Base-by-base conservation (phyloP, 2,113 vertebrate species). In the Anolis sagrei region DNA sequence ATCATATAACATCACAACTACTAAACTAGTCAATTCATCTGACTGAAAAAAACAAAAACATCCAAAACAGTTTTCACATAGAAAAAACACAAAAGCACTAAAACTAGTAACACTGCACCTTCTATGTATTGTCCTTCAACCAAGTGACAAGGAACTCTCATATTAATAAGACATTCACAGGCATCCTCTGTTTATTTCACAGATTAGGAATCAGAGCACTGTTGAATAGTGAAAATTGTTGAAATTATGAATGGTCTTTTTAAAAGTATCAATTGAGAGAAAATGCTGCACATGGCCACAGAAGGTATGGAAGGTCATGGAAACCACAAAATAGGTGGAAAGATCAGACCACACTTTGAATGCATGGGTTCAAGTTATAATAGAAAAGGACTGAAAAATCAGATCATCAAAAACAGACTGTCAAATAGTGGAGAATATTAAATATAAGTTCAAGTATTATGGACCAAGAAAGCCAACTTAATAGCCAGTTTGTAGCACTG, bases 1-100 rank as follows among this genome's bases (percentile, higher is more conserved):
- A 91, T 99, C 98, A 81, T 94, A 98, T 32, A 99, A 95, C 96
- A 98, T 97, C 92, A 99, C 97, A 18, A 97, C 95, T 83, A 97
- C 95, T 89, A 99, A 95, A 90, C 97, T 96, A 93, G 95, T 98
- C 93, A 97, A 92, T 69, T 97, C 94, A 82, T 97, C 94, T 36
- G 96, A 95, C 98, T 98, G 88, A 36, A 54, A 16, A 58, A 58
- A 58, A 58, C 3, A 58, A 14, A 58, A 58, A 13, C 54, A 13
- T 58, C 54, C 54, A 16, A 14, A 58, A 58, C 18, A 16, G 92
- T 11, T 27, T 1, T 61, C 2, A 86, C 32, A 78, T 27, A 89
- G 5, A 78, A 88, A 68, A 34, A 48, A 64, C 1, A 61, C 36
- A 79, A 9, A 89, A 69, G 18, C 29, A 68, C 1, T 36, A 8